A percentile compares a stretch with the other conserved stretches of the same genome.
Evolutionary conservation across 2,113 vertebrate genomes (phyloP).

Genomic region (Ictalurus furcatus): DNA sequence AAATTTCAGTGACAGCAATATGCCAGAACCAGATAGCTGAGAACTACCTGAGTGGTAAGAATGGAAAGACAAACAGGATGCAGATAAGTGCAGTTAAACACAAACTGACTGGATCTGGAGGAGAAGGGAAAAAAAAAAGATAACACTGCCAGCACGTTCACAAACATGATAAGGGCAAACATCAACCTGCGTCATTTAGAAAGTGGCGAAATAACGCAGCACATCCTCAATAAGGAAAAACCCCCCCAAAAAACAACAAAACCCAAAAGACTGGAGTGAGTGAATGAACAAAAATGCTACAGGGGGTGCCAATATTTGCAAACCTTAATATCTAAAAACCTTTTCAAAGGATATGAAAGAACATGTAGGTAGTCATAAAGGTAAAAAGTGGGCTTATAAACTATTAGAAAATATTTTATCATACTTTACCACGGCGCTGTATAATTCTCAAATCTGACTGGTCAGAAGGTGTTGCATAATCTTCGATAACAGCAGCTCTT

Average conservation of each 20-base stretch:
- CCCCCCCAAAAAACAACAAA: background rate
- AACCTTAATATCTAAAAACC: background rate
- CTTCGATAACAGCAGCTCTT: background rate
- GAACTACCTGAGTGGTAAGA: background rate
- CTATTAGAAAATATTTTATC: background rate
- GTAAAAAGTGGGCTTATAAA: background rate
- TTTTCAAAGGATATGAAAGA: background rate
- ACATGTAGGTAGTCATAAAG: background rate
- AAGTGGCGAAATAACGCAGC: background rate
- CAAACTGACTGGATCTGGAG: background rate
- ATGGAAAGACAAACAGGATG: conserved; percentile 23
- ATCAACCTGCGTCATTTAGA: conserved; percentile 6
- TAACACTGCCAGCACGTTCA: background rate
- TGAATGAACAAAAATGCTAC: background rate
- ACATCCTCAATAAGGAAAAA: background rate
- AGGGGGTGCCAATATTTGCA: background rate
- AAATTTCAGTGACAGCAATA: background rate
- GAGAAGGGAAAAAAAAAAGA: background rate
- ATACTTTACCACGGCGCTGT: too few species aligned
- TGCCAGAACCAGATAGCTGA: background rate
- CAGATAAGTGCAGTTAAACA: conserved; percentile 5
- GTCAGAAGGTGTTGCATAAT: background rate
- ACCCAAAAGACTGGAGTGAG: background rate
- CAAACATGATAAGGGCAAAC: conserved; percentile 1
- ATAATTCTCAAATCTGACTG: background rate